Evolutionary conservation across 2,113 vertebrate species (phyloP).

Genomic region (Penelope pileata): DNA sequence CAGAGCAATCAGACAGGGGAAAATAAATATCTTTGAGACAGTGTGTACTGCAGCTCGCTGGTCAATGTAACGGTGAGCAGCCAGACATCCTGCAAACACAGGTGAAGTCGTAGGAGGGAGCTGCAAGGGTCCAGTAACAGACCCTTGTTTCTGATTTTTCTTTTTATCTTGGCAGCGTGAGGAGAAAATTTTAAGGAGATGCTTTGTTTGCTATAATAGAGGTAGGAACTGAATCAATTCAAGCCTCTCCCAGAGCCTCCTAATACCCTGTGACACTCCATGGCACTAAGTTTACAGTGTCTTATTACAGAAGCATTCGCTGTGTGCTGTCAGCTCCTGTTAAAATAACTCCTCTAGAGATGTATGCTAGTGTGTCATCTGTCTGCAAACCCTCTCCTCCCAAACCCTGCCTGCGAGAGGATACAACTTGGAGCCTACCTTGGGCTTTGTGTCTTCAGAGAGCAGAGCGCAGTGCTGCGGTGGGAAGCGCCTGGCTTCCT

Average conservation of each 20-base stretch:
- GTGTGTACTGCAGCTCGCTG: not conserved
- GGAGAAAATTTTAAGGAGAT: not conserved
- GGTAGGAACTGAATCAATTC: not conserved
- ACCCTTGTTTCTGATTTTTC: not conserved
- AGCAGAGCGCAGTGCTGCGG: not conserved
- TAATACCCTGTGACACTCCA: not conserved
- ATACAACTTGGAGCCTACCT: not conserved
- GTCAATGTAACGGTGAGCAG: not conserved
- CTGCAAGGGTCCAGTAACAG: not conserved
- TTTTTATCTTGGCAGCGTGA: not conserved
- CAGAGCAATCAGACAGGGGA: not conserved
- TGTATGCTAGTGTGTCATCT: conserved; percentile 38
- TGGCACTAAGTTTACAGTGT: not conserved
- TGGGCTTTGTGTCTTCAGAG: not conserved
- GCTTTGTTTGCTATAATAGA: not conserved
- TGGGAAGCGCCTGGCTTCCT: not conserved
- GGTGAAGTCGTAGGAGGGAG: not conserved
- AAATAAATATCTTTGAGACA: not conserved
- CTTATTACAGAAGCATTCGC: not conserved
- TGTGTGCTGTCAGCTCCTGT: not conserved
- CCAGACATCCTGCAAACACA: not conserved
- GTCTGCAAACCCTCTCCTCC: conserved; percentile 15
- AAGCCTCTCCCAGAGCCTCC: not conserved
- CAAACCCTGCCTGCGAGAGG: not conserved
- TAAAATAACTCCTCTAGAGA: not conserved